Percentiles rank a stretch among this genome's conserved stretches.
These are phyloP conservation scores for Paramisgurnus dabryanus DNA, from an alignment of 2,113 vertebrate genomes.

Conservation along the genomic window DNA sequence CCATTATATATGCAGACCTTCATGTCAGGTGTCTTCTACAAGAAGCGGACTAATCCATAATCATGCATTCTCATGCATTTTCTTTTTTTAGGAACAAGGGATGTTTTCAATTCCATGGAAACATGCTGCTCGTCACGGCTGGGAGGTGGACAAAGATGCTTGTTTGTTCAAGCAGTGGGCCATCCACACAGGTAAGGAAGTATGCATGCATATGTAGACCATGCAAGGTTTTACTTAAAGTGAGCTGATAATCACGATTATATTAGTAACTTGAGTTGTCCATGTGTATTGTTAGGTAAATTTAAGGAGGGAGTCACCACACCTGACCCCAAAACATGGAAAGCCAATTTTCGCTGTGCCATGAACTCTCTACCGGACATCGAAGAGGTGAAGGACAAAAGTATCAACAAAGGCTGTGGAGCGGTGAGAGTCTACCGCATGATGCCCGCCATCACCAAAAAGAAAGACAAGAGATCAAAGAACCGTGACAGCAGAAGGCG, in stretches of 20 bases:
- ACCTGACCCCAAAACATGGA: conserved; percentile 96
- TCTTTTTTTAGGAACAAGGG: conserved; percentile 78
- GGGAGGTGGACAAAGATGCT: conserved; percentile 93
- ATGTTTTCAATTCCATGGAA: conserved; percentile 97
- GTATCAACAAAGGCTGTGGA: conserved; percentile 89
- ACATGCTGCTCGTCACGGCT: conserved; percentile 93
- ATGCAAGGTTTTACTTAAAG: too few relatives aligned
- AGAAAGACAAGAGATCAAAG: conserved; percentile 78
- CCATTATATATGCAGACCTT: neutral
- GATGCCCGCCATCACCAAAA: conserved; percentile 78
- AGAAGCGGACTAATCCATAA: neutral
- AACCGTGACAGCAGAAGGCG: conserved; percentile 72
- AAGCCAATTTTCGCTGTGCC: conserved; percentile 97
- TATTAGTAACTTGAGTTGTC: neutral
- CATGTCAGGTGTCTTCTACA: neutral
- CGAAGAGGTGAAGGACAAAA: conserved; percentile 89
- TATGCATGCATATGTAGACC: neutral
- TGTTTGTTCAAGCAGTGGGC: conserved; percentile 93
- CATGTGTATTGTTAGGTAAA: conserved; percentile 75
- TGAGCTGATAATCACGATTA: too few relatives aligned
- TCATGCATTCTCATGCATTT: neutral
- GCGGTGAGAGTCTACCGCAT: conserved; percentile 92
- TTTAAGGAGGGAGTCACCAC: conserved; percentile 76
- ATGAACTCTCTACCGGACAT: conserved; percentile 98
- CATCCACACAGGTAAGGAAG: conserved; percentile 89